Base-by-base conservation (phyloP, 1,140 invertebrate species). In the Hylaeus volcanicus region DNA sequence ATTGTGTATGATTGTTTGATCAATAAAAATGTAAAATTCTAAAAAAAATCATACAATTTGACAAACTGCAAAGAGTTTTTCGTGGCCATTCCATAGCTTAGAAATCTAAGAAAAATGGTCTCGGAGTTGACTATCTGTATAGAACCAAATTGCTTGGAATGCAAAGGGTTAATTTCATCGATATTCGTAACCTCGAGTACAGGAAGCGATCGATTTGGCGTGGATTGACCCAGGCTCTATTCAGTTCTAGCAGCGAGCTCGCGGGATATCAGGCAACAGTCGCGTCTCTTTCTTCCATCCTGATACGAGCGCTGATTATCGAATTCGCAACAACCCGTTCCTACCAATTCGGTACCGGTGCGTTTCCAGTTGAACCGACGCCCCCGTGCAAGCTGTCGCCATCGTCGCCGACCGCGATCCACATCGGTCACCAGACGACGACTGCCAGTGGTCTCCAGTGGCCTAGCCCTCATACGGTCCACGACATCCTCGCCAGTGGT, bases 381-480 rank as follows among this genome's bases (percentile, higher is more conserved):
- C 73, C 88, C 39, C 85, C 89, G 11, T 89, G 83, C 83, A 92
- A 90, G 75, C 69, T 91, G 68, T 88, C 90, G 3, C 77, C 90
- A 61, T 82, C 89, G 75, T 92, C 88, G 78, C 92, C 89, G 70
- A 88, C 83, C 82, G 45, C 83, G 70, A 84, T 83, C 61, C 79
- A 85, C 74, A 82, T 43, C 80, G 81, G 80, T 37, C 26, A 89
- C 87, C 70, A 79, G 80, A 80, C 65, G 87, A 85, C 85, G 85
- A 95, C 96, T 76, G 96, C 96, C 88, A 90, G 74, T 85, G 88
- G 77, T 85, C 81, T 91, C 79, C 92, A 91, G 53, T 95, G 94
- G 95, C 95, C 94, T 51, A 95, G 93, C 88, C 94, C 96, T 26
- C 96, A 97, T 89, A 95, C 96, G 1, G 96, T 97, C 5, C 95